phyloP scores from a whole-genome alignment of 1,140 invertebrate genomes.

The Drosophila hydei region DNA sequence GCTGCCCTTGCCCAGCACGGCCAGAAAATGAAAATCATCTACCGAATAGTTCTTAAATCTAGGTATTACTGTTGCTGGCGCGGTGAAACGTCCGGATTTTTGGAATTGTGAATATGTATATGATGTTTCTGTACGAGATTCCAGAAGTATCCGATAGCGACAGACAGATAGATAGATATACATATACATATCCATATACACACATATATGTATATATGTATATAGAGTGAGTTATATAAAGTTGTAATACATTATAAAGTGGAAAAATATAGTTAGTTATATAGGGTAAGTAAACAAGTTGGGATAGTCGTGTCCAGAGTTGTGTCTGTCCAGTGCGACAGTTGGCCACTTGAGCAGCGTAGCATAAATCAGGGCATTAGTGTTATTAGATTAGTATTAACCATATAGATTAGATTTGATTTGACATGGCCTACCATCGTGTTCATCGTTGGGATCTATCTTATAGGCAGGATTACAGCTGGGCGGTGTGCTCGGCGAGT shows the following conservation, averaged over 20 bases:
- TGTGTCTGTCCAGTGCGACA: conserved; percentile 9
- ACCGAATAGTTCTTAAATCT: conserved; percentile 94
- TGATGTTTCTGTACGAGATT: conserved; percentile 78
- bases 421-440: conserved; percentile 70
- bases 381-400: too few species aligned
- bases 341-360: conserved; percentile 44
- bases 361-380: background rate
- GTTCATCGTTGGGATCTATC: conserved; percentile 78
- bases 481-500: conserved; percentile 81
- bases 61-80: conserved; percentile 92
- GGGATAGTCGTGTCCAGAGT: conserved; percentile 11
- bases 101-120: conserved; percentile 87
- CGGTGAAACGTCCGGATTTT: conserved; percentile 90
- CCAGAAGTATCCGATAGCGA: conserved; percentile 25
- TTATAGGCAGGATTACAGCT: conserved; percentile 83
- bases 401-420: background rate
- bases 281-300: background rate
- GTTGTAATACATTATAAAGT: background rate
- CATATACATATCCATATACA: too few species aligned
- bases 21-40: conserved; percentile 96
- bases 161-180: conserved; percentile 1
- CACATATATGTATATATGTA: background rate
- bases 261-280: background rate
- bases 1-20: conserved; percentile 97
- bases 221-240: conserved; percentile 6